Base-by-base conservation (phyloP, 1,140 invertebrate species). In the Eriocheir sinensis region DNA sequence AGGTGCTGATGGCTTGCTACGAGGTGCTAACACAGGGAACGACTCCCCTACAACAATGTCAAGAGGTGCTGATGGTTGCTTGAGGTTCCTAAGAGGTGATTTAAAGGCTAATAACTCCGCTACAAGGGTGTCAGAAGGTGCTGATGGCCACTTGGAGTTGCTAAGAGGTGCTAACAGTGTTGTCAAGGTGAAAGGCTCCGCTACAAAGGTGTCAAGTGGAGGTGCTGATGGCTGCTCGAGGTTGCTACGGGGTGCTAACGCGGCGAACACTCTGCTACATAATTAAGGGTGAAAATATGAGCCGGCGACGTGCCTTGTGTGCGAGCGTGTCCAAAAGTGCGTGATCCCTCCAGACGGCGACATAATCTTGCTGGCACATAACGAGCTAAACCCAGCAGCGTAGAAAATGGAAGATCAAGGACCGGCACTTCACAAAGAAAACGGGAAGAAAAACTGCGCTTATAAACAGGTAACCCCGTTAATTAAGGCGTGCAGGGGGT, bases 351-450 rank as follows among this genome's bases (percentile, higher is more conserved):
- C 38, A 88, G 85, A 38, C 41, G 38, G 85, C 85, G 85, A 38
- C 85, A 88, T 88, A 88, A 88, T 88, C 85, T 88, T 88, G 85
- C 85, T 88, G 85, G 85, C 85, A 41, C 85, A 88, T 88, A 88
- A 88, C 85, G 85, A 88, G 85, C 36, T 88, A 88, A 38, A 88
- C 40, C 85, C 34, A 88, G 85, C 85, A 30, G 85, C 40, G 36
- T 88, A 41, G 85, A 88, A 88, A 88, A 88, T 88, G 85, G 85
- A 88, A 88, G 85, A 88, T 88, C 85, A 88, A 88, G 85, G 85
- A 41, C 38, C 38, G 85, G 85, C 85, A 41, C 85, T 41, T 88
- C 85, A 88, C 85, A 88, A 88, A 88, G 85, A 88, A 88, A 88
- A 41, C 85, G 85, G 27, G 12, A 41, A 88, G 41, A 88, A 88